Base-by-base conservation (phyloP, 2,797 vertebrate genomes). In the Neosilurus hyrtlii region DNA sequence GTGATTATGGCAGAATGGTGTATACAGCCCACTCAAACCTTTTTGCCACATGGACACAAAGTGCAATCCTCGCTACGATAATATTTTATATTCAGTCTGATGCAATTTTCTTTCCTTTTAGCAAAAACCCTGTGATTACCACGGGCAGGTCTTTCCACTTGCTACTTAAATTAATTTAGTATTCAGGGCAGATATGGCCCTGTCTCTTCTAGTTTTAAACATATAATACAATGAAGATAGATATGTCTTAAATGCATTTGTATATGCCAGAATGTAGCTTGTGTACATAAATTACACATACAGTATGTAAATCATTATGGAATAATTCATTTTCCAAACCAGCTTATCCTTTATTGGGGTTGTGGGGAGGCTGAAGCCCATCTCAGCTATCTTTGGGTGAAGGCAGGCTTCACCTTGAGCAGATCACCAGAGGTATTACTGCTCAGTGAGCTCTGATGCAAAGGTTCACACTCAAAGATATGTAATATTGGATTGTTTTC, bases 81-180 rank as follows among this genome's bases (percentile, higher is more conserved):
- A n/a, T 11, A 3, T 6, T 67, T 67, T 35, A 11, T 37, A 26
- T 30, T 37, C 26, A 56, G 43, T 67, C 51, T 4, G 35, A 24
- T 14, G 61, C 61, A 24, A 56, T 82, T 52, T 56, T 65, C 24
- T 65, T 75, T 82, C 74, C 49, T 65, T 82, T 82, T 37, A 76
- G 35, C 72, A 76, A 57, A 30, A 30, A 30, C 30, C 30, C 75
- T 66, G 43, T 24, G 52, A 43, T 24, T n/a, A 4, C 30, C 35
- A 9, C 1, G 3, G 56, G 9, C 56, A 15, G 22, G 57, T 22
- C 24, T 61, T 20, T 81, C 5, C 12, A 26, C 43, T 74, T 61
- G 20, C 16, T 10, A 57, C 5, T 1, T 2, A 26, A 74, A 18
- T 73, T 9, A n/a, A 4, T 57, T 37, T 61, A 37, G 56, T 30